Conservation (phyloP, 1,140 invertebrate genomes). For the Lucilia cuprina region DNA sequence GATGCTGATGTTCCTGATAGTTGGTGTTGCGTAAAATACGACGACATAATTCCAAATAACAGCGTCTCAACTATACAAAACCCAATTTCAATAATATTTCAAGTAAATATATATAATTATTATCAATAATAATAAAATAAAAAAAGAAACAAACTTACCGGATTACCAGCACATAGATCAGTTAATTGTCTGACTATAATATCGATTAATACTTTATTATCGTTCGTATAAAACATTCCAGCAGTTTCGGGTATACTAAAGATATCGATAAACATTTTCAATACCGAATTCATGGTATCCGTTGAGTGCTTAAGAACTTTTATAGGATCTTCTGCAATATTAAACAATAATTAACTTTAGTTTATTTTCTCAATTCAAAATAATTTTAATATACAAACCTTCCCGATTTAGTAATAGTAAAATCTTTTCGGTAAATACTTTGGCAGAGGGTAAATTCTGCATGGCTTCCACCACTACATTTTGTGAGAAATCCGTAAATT, state of each 20-base stretch:
- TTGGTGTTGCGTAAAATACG: constrained; percentile 79
- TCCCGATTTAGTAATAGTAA: constrained; percentile 86
- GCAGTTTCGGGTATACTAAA: constrained; percentile 80
- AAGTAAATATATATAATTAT: too few species aligned
- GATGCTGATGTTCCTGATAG: constrained; percentile 77
- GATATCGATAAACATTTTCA: constrained; percentile 87
- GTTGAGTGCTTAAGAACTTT: constrained; percentile 82
- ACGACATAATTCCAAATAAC: constrained; percentile 79
- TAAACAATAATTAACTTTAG: background rate
- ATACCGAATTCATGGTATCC: constrained; percentile 80
- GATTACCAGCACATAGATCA: constrained; percentile 86
- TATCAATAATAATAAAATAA: too few species aligned
- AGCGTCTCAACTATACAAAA: constrained; percentile 75
- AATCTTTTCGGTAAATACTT: constrained; percentile 89
- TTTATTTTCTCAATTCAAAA: constrained; percentile 18
- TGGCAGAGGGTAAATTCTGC: constrained; percentile 74
- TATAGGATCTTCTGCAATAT: constrained; percentile 81
- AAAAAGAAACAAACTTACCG: constrained; percentile 67
- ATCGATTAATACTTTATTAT: constrained; percentile 90
- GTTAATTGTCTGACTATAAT: constrained; percentile 87
- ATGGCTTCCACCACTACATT: constrained; percentile 82
- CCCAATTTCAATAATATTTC: too few species aligned
- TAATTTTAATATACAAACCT: constrained; percentile 69
- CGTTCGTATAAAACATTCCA: constrained; percentile 90
- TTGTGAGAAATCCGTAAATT: constrained; percentile 73